Evolutionary conservation across 1,140 invertebrate species (phyloP).

Genomic region (Lamellibrachia luymesi): DNA sequence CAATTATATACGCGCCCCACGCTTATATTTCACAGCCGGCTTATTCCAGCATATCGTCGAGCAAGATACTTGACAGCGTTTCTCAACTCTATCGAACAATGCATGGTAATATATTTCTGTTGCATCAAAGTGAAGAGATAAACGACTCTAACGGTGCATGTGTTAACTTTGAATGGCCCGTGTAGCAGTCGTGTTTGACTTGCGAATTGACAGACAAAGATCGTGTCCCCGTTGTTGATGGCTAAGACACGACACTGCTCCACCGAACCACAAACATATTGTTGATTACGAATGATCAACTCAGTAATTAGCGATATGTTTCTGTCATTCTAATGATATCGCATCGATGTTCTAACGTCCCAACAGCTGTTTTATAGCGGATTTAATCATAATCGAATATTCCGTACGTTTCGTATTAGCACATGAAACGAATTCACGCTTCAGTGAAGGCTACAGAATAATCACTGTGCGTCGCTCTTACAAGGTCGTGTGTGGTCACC

Average conservation of each 20-base stretch:
- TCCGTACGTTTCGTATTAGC: neutral
- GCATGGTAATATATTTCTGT: neutral
- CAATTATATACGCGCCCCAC: neutral
- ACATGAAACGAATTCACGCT: neutral
- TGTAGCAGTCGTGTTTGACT: neutral
- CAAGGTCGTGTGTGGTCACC: neutral
- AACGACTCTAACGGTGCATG: neutral
- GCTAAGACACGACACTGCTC: neutral
- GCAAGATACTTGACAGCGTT: neutral
- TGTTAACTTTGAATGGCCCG: neutral
- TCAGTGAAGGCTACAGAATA: neutral
- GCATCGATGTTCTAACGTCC: neutral
- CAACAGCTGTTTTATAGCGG: neutral
- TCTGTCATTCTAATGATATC: neutral
- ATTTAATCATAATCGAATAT: neutral
- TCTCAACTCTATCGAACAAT: neutral
- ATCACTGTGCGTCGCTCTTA: neutral
- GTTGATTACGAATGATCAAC: neutral
- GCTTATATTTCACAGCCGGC: neutral
- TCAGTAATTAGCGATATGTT: neutral
- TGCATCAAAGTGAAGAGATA: neutral
- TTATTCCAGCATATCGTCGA: neutral
- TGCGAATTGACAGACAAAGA: neutral
- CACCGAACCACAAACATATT: neutral
- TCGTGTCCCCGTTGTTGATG: neutral